Percentiles rank a stretch among this genome's conserved stretches.
These are phyloP conservation scores for Spheniscus humboldti DNA, from an alignment of 2,797 vertebrate species.

Conservation along the genomic window DNA sequence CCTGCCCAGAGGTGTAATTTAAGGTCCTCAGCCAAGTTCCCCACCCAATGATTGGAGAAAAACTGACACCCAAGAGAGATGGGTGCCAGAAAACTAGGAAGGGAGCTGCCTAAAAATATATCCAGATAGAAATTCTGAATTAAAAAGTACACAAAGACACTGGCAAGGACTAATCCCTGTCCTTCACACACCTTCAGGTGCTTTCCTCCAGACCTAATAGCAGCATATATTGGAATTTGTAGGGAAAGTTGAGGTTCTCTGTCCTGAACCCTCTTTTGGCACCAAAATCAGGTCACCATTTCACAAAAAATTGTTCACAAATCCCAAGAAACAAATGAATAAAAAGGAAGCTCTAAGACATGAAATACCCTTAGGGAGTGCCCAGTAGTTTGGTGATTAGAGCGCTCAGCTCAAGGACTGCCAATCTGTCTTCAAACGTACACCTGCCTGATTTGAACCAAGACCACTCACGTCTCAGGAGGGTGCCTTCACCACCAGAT, in stretches of 20 bases:
- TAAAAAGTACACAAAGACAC: not conserved
- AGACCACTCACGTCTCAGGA: not conserved
- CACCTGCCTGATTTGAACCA: not conserved
- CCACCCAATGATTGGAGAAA: not conserved
- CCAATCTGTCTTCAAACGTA: not conserved
- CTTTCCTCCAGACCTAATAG: not conserved
- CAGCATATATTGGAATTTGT: not conserved
- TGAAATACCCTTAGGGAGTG: not conserved
- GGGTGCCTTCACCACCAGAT: not conserved
- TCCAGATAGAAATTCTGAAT: not conserved
- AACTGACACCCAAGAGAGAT: not conserved
- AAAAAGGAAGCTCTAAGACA: not conserved
- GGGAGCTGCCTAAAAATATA: not conserved
- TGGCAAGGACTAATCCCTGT: not conserved
- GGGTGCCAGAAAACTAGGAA: not conserved
- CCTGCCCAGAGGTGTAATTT: not conserved
- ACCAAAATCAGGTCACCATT: not conserved
- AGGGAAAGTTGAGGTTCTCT: not conserved
- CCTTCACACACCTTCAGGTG: not conserved
- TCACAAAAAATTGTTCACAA: not conserved
- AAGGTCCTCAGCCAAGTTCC: not conserved
- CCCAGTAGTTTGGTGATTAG: not conserved
- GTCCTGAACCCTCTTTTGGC: not conserved
- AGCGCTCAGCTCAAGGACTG: not conserved
- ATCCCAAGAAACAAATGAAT: not conserved